phyloP scores from a whole-genome alignment of 2,113 vertebrate species.

The Puma concolor region DNA sequence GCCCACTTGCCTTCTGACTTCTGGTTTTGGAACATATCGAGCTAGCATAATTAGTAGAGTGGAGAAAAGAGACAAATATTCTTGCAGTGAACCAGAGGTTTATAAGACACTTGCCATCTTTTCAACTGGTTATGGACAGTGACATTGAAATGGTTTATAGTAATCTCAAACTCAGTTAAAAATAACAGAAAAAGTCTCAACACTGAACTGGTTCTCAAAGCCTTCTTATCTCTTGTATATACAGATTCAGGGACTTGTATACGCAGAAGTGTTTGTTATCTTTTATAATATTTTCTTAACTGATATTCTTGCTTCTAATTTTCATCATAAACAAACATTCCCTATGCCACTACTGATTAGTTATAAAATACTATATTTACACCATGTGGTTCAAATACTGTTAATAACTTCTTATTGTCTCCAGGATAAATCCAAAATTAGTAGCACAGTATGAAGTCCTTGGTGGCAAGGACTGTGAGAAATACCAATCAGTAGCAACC shows the following conservation, averaged over 20 bases:
- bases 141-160: background rate
- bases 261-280: background rate
- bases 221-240: background rate
- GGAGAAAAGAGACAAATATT: background rate
- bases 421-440: background rate
- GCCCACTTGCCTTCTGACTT: background rate
- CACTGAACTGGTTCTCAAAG: background rate
- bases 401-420: conserved; percentile 8
- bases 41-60: background rate
- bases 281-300: background rate
- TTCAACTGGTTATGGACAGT: background rate
- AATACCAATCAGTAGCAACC: background rate
- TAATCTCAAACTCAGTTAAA: conserved; percentile 22
- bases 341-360: background rate
- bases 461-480: background rate
- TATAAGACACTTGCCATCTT: background rate
- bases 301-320: background rate
- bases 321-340: background rate
- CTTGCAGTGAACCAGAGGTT: background rate
- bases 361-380: background rate
- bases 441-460: background rate
- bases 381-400: background rate
- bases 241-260: background rate
- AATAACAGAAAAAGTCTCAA: background rate
- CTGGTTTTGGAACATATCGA: background rate